Base-by-base conservation (phyloP, 2,113 vertebrate species). In the Tor tambroides region DNA sequence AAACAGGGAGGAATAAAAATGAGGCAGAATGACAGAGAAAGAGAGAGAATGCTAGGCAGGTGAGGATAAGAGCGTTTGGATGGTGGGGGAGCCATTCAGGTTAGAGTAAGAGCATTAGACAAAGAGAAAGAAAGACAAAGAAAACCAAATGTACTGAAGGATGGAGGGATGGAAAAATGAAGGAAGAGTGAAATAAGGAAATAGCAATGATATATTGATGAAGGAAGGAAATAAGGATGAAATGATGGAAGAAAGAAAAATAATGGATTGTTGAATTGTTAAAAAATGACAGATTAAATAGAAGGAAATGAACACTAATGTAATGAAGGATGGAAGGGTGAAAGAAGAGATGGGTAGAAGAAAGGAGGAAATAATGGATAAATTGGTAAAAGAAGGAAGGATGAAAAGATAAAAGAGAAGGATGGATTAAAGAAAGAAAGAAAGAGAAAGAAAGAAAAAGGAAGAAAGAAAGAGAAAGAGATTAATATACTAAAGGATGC, bases 1-100 rank as follows among this genome's bases (percentile, higher is more conserved):
- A 84, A 84, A 84, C 23, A 83, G 43, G 43, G 26, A n/a, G 30
- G 46, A 56, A n/a, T 32, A 84, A 84, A 65, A 15, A 69, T 43
- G 43, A 46, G 26, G 38, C 26, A 67, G 80, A 49, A 81, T 63
- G 41, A 15, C 61, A 83, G 41, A 49, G 59, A 63, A 82, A 63
- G 19, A 26, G 56, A 63, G 32, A 63, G 75, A 77, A 28, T 76
- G 54, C 51, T 12, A 61, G 21, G 21, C 28, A 80, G 79, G 19
- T 56, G 51, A 80, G 21, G 11, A 26, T 26, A 63, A 80, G 59
- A 65, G 56, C 9, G 1, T 72, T 72, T 38, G 35, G 21, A 7
- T 7, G 32, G 23, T 23, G 7, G 26, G 56, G 59, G 23, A 61
- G 74, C 54, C 19, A 59, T 67, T 71, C 26, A 76, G 23, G 43